phyloP scores from a whole-genome alignment of 2,797 vertebrate species.

The Morelia viridis region DNA sequence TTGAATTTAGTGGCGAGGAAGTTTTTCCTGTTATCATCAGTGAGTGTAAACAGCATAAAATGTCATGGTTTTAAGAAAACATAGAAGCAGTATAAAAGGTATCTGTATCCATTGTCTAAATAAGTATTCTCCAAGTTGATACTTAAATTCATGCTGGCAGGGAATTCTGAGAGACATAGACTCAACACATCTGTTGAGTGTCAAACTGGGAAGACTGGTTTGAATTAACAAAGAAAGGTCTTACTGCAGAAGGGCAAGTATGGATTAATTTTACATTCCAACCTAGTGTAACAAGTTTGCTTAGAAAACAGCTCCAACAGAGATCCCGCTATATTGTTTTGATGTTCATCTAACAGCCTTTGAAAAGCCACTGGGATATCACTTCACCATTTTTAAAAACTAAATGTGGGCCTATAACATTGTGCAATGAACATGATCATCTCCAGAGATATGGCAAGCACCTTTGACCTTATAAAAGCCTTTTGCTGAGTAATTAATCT shows the following conservation, averaged over 20 bases:
- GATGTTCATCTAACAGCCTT: not conserved
- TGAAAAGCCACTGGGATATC: not conserved
- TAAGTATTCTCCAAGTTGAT: not conserved
- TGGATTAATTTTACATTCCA: not conserved
- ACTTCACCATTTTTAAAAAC: not conserved
- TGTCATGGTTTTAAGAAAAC: not conserved
- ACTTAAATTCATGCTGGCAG: not conserved
- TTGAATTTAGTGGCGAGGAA: constrained; percentile 43
- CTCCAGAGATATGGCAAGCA: no score
- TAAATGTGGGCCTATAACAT: not conserved
- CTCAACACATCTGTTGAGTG: not conserved
- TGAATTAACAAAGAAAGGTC: not conserved
- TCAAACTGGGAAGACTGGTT: not conserved
- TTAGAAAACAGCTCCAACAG: not conserved
- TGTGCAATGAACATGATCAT: not conserved
- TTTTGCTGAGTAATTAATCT: not conserved
- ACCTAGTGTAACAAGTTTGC: not conserved
- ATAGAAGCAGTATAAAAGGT: not conserved
- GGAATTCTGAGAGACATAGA: not conserved
- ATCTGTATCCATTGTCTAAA: not conserved
- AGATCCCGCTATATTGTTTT: not conserved
- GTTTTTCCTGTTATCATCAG: constrained; percentile 25
- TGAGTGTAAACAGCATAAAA: not conserved
- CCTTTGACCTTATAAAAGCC: not conserved
- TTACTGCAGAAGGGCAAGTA: no score